phyloP scores from a whole-genome alignment of 2,113 vertebrate species.

The Ovibos moschatus region DNA sequence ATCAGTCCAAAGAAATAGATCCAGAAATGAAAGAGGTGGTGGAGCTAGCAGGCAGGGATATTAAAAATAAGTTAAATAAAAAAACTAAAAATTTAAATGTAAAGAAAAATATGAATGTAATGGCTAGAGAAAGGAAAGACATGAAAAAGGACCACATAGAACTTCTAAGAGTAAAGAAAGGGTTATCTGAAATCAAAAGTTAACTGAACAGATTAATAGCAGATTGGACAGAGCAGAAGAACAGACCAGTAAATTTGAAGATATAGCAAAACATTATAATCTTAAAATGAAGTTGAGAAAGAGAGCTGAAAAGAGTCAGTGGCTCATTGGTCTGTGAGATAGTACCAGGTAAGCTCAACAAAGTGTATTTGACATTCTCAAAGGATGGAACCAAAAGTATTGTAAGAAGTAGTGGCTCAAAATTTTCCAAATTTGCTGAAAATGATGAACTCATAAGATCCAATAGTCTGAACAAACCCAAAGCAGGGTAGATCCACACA shows the following conservation, averaged over 20 bases:
- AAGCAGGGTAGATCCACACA: not conserved
- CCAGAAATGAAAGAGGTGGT: not conserved
- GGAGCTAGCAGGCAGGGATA: not conserved
- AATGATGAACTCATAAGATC: not conserved
- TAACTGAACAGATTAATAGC: not conserved
- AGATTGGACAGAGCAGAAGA: not conserved
- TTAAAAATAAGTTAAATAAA: not conserved
- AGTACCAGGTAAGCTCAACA: not conserved
- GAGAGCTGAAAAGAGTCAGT: not conserved
- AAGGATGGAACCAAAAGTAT: not conserved
- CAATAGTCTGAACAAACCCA: not conserved
- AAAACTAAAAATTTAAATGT: not conserved
- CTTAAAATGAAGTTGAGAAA: slow-evolving; percentile 4
- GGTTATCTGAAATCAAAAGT: not conserved
- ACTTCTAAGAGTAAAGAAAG: not conserved
- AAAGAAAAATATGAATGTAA: not conserved
- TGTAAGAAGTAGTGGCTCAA: not conserved
- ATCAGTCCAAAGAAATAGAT: not conserved
- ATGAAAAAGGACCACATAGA: not conserved
- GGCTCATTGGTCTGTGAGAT: not conserved
- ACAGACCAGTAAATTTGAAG: not conserved
- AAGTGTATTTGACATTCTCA: not conserved
- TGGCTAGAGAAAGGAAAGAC: not conserved
- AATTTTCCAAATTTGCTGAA: not conserved
- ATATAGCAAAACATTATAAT: not conserved